phyloP scores from a whole-genome alignment of 1,140 invertebrate species.

The Papilio aristodemus region DNA sequence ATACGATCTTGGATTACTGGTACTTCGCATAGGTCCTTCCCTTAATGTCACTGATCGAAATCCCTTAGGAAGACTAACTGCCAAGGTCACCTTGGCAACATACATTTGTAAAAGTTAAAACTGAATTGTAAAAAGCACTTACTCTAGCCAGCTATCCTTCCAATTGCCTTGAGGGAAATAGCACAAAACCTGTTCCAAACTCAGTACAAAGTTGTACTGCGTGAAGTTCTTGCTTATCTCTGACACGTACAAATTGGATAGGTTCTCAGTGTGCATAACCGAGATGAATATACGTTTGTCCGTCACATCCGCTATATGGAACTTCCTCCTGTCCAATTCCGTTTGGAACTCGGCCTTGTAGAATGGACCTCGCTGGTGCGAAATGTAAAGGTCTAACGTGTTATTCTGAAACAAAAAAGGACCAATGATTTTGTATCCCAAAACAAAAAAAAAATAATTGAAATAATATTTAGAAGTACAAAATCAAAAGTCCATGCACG shows the following conservation, averaged over 20 bases:
- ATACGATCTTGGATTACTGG: too few species aligned
- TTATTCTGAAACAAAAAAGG: slow-evolving; percentile 77
- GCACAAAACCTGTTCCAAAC: slow-evolving; percentile 90
- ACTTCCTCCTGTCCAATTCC: slow-evolving; percentile 84
- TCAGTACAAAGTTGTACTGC: slow-evolving; percentile 86
- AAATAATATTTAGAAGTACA: too few species aligned
- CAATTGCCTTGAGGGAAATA: slow-evolving; percentile 91
- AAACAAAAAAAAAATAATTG: too few species aligned
- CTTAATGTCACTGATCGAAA: too few species aligned
- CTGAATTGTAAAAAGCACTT: slow-evolving; percentile 68
- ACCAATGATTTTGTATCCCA: background rate
- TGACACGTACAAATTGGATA: slow-evolving; percentile 90
- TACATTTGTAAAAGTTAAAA: background rate
- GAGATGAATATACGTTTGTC: slow-evolving; percentile 90
- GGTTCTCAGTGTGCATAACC: slow-evolving; percentile 87
- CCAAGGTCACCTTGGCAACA: too few species aligned
- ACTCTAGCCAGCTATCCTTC: slow-evolving; percentile 91
- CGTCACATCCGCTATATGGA: slow-evolving; percentile 91
- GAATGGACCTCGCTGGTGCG: slow-evolving; percentile 87
- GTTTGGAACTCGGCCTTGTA: slow-evolving; percentile 88
- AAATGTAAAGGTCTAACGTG: slow-evolving; percentile 88
- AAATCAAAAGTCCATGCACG: background rate
- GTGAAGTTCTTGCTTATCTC: slow-evolving; percentile 82
- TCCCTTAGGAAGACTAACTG: too few species aligned
- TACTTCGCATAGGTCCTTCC: too few species aligned